Evolutionary conservation across 2,888 invertebrate genomes (phyloP), one percentile per base, ranked within the genome.

Genomic region (Microctonus aethiopoides): DNA sequence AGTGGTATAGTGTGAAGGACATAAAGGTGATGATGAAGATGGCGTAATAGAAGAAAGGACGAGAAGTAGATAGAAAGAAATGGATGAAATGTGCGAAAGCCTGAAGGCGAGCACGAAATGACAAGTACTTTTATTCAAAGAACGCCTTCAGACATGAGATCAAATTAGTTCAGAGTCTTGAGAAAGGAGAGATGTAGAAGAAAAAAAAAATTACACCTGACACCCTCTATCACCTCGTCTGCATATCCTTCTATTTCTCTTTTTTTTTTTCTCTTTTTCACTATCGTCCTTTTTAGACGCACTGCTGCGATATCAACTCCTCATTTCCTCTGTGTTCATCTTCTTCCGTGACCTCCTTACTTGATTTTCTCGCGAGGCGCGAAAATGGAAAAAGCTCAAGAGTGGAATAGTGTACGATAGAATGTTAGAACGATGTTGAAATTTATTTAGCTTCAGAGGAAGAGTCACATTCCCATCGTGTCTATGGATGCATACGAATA

Each of bases 51-150:
- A 39, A 51, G 11, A 63, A 67, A 62, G 24, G 60, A 57, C 56
- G 56, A 32, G 51, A 59, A 51, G 46, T 41, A 34, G 71, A 52
- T 16, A 24, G 57, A 24, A 52, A 39, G 60, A 71, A 34, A 64
- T 32, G 56, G n/a, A 24, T 34, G 29, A 29, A 62, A 59, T 29
- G 54, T 46, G 26, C 16, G 56, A 46, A 63, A 57, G 63, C 71
- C 65, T 64, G 57, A 54, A 36, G 60, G 60, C 61, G 66, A 68
- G 63, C 60, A 62, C 63, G 68, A 32, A 67, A 71, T 60, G 71
- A 71, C 72, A 70, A 72, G 69, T 57, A 73, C 74, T 75, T 76
- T 78, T 78, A 79, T 79, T 77, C 79, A 76, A 77, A 72, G 77
- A 74, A 72, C 66, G 74, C 72, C 74, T 67, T 66, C 68, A 72